Evolutionary conservation across 2,113 vertebrate species (phyloP).

Genomic region (Gnathonemus longibarbis): DNA sequence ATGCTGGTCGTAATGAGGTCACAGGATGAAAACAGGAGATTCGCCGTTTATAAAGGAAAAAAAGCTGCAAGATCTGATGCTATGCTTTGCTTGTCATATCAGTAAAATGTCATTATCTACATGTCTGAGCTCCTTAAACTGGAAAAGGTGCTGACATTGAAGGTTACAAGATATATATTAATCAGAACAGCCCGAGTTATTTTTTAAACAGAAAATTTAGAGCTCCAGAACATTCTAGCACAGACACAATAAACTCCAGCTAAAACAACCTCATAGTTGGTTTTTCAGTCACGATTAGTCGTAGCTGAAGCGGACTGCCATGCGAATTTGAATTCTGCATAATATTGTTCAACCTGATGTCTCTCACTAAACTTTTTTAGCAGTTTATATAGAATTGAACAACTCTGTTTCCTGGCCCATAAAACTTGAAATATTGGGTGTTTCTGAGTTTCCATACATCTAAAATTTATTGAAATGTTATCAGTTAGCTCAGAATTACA

Average conservation of each 20-base stretch:
- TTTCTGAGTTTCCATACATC: background rate
- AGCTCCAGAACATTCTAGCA: background rate
- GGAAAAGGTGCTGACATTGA: background rate
- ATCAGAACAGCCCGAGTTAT: background rate
- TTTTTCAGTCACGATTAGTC: background rate
- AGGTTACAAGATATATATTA: background rate
- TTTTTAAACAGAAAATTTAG: background rate
- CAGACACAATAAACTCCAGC: background rate
- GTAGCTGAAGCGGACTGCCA: background rate
- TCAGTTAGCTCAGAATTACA: background rate
- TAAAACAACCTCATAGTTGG: background rate
- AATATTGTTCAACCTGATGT: background rate
- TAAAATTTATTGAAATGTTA: background rate
- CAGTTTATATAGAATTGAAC: background rate
- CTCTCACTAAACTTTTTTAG: background rate
- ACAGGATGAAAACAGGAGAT: background rate
- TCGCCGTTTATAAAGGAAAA: background rate
- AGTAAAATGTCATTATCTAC: background rate
- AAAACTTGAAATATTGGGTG: background rate
- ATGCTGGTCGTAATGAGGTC: conserved; percentile 7
- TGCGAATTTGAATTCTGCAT: background rate
- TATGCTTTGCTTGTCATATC: background rate
- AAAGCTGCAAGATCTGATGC: background rate
- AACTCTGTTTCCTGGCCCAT: background rate
- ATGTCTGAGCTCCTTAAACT: background rate